Base-by-base conservation (phyloP, 2,113 vertebrate species). In the Cyprinodon tularosa region DNA sequence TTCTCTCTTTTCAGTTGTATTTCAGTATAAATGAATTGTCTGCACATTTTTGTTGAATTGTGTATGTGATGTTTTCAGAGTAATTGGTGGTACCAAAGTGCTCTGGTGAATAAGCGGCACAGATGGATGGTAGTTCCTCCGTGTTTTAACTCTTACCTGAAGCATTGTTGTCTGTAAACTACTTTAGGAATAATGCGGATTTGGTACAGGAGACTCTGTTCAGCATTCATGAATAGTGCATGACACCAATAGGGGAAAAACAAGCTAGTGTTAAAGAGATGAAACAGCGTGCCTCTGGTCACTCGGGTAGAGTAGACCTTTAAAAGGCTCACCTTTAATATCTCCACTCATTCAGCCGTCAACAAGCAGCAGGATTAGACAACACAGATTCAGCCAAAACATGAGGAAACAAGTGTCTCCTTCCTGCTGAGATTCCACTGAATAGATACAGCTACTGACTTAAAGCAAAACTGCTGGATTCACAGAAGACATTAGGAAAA, bases 291-390 rank as follows among this genome's bases (percentile, higher is more conserved):
- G 38, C 38, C n/a, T 38, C 48, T 9, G 38, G 39, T 15, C 44
- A 53, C 22, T 40, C 37, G 17, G 62, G 22, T 29, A 48, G 0
- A 13, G 8, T 12, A 59, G 20, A 65, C 36, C 39, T 11, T 38
- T 60, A 8, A 68, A 20, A 17, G 29, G 10, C 50, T 67, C 7
- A 38, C 74, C 10, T 74, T 72, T 12, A 38, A 3, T 71, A 82
- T 65, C 85, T 88, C 92, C 82, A 83, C 80, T 44, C 85, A 53
- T 86, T 88, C 86, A 71, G 75, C 82, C 48, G 66, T 66, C 68
- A 66, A 76, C 63, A 60, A 70, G 10, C 60, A 72, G 57, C 37
- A 6, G 22, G 68, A 68, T 50, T 60, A 53, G 74, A 82, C 66
- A 29, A 74, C 65, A 74, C 60, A 74, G 40, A 36, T n/a, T 29